Evolutionary conservation across 30 jellyfish, hydroid and myxozoan species (phyloP).

Genomic region (Nemopilema nomurai): DNA sequence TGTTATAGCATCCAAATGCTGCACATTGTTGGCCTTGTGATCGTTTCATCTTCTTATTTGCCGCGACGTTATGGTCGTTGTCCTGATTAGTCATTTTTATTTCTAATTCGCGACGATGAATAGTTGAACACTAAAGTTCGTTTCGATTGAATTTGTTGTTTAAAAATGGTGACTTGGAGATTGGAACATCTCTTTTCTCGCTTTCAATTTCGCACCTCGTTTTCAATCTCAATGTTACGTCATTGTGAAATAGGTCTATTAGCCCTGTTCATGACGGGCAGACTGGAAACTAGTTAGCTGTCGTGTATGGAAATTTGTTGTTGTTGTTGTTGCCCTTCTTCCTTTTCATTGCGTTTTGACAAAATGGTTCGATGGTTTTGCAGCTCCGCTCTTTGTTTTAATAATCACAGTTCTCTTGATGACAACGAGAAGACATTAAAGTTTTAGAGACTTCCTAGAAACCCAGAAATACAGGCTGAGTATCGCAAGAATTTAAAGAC

Average conservation of each 20-base stretch:
- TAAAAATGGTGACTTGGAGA: no score
- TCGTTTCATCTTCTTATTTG: neutral
- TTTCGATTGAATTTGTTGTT: no score
- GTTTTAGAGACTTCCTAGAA: constrained; percentile 34
- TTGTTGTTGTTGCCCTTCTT: neutral
- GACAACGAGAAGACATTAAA: constrained; percentile 4
- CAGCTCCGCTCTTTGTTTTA: neutral
- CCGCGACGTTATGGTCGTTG: neutral
- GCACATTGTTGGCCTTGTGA: constrained; percentile 58
- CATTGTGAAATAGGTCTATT: no score
- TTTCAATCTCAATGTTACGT: no score
- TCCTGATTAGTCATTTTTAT: neutral
- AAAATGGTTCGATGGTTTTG: neutral
- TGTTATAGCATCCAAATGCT: no score
- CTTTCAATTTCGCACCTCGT: no score
- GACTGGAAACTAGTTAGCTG: neutral
- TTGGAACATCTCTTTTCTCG: no score
- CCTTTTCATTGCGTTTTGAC: neutral
- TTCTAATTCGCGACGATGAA: no score
- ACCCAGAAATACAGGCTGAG: constrained; percentile 26
- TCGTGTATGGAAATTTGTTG: neutral
- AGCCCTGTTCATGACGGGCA: neutral
- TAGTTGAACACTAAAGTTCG: no score
- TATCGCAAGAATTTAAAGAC: constrained; percentile 33
- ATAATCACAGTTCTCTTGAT: no score